Conservation (phyloP, 2,888 invertebrate genomes). For the Drosophila dives region DNA sequence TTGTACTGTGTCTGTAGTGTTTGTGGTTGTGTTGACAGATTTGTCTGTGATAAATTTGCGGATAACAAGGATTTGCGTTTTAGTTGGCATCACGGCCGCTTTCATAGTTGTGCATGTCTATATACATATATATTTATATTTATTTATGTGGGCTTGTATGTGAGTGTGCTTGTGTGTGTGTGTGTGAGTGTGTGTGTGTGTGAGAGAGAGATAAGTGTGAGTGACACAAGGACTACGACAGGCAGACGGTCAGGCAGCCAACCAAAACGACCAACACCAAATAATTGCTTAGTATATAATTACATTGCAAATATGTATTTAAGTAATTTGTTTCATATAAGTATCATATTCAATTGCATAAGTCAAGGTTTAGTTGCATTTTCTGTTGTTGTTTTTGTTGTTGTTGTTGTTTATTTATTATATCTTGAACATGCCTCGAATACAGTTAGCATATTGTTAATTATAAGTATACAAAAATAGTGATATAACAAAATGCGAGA, state of each 20-base stretch:
- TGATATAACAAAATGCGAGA: conserved; percentile 59
- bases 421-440: conserved; percentile 63
- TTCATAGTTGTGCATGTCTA: conserved; percentile 43
- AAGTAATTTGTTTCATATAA: conserved; percentile 31
- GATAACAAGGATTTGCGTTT: conserved; percentile 81
- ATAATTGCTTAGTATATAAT: conserved; percentile 45
- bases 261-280: conserved; percentile 75
- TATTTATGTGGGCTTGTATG: not conserved
- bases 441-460: conserved; percentile 59
- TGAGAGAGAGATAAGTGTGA: conserved; percentile 7
- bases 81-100: conserved; percentile 64
- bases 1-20: conserved; percentile 69
- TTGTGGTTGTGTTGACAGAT: conserved; percentile 78
- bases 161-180: conserved; percentile 13
- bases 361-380: conserved; percentile 64
- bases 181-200: conserved; percentile 15
- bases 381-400: not conserved
- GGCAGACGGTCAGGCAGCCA: conserved; percentile 59
- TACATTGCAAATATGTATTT: conserved; percentile 30
- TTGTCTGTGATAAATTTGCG: conserved; percentile 81
- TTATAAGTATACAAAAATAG: conserved; percentile 40
- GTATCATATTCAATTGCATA: conserved; percentile 43
- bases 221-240: conserved; percentile 54
- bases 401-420: conserved; percentile 12
- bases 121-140: conserved; percentile 10